Conservation (phyloP, 2,888 invertebrate genomes). For the Drosophila meridiana region DNA sequence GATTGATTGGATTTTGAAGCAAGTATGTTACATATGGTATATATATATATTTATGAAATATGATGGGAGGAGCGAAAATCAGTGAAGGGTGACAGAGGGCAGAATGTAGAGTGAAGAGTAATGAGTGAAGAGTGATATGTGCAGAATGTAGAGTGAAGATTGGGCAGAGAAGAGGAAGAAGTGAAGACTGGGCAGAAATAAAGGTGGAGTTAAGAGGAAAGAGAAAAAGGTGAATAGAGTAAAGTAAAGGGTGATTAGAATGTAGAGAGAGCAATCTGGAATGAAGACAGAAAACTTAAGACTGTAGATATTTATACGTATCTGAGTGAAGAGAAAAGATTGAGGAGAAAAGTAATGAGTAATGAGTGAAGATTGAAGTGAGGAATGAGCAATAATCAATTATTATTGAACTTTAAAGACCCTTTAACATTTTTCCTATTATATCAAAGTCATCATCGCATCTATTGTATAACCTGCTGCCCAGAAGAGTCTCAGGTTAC, state of each 20-base stretch:
- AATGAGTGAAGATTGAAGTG: neutral
- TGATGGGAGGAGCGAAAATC: neutral
- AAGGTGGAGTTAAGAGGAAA: neutral
- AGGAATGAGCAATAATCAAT: neutral
- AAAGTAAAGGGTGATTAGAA: neutral
- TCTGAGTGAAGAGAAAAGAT: too few relatives aligned
- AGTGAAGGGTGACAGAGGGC: neutral
- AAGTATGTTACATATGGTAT: neutral
- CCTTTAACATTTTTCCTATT: neutral
- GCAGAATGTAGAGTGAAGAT: neutral
- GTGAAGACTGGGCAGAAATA: neutral
- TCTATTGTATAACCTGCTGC: neutral
- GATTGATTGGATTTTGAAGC: conserved; percentile 7
- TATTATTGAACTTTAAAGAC: neutral
- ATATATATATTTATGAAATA: neutral
- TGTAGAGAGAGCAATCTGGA: neutral
- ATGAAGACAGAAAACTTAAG: neutral
- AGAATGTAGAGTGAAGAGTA: neutral
- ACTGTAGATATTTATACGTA: neutral
- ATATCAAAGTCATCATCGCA: neutral
- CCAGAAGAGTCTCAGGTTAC: conserved; percentile 1
- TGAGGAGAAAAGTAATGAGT: neutral
- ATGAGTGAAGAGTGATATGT: neutral
- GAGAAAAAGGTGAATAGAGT: neutral
- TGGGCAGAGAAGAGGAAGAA: neutral